A percentile compares a stretch with the other conserved stretches of the same genome.
phyloP scores from a whole-genome alignment of 2,888 invertebrate genomes.

The Dioctria linearis region DNA sequence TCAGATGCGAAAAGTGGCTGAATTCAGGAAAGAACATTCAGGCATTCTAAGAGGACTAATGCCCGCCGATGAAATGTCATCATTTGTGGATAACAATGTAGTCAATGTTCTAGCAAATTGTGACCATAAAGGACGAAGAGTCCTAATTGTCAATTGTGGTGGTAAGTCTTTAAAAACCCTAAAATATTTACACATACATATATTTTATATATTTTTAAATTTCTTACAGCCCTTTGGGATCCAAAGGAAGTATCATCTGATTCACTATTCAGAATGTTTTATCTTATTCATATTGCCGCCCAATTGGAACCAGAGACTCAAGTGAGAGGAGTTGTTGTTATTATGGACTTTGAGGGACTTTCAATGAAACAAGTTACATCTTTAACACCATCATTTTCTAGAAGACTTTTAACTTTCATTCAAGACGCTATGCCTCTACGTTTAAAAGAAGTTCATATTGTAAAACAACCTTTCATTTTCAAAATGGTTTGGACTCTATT shows the following conservation, averaged over 20 bases:
- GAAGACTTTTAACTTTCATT: slow-evolving; percentile 84
- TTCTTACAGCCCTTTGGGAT: slow-evolving; percentile 78
- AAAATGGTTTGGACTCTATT: slow-evolving; percentile 89
- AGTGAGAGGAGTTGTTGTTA: slow-evolving; percentile 84
- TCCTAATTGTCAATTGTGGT: slow-evolving; percentile 82
- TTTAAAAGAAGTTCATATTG: slow-evolving; percentile 88
- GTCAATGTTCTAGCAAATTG: slow-evolving; percentile 84
- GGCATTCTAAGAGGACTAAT: slow-evolving; percentile 77
- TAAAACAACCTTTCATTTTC: slow-evolving; percentile 88
- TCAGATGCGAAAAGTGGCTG: slow-evolving; percentile 83
- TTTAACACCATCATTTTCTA: slow-evolving; percentile 82
- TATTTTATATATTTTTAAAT: slow-evolving; percentile 1
- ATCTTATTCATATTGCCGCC: slow-evolving; percentile 85
- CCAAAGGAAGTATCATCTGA: slow-evolving; percentile 81
- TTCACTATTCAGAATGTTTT: slow-evolving; percentile 84
- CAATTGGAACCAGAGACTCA: slow-evolving; percentile 84
- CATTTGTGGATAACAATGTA: slow-evolving; percentile 81
- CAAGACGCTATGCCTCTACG: slow-evolving; percentile 90
- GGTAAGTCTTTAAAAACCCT: slow-evolving; percentile 69
- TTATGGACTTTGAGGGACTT: slow-evolving; percentile 87
- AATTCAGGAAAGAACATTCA: slow-evolving; percentile 82
- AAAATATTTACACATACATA: neutral
- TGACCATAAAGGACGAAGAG: slow-evolving; percentile 83
- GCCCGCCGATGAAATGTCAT: slow-evolving; percentile 78
- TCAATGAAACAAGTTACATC: slow-evolving; percentile 82